Evolutionary conservation across 2,113 vertebrate species (phyloP).

Genomic region (Rhadina sibilatrix): DNA sequence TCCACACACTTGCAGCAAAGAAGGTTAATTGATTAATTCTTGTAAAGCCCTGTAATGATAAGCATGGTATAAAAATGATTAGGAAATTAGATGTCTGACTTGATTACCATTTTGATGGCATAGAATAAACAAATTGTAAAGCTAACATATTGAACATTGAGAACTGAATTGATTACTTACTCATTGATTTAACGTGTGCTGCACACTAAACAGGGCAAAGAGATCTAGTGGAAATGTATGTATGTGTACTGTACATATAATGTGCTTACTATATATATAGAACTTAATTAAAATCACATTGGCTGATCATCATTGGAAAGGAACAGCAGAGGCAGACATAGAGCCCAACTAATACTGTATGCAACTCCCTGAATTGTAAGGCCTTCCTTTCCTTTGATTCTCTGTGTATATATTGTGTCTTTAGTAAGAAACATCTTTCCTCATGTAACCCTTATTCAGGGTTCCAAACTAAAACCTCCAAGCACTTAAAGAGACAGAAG

Average conservation of each 20-base stretch:
- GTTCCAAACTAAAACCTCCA: neutral
- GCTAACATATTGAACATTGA: neutral
- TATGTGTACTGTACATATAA: neutral
- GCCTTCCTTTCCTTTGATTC: neutral
- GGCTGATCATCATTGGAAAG: neutral
- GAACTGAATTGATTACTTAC: neutral
- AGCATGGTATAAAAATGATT: neutral
- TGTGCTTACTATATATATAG: neutral
- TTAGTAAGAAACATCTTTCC: neutral
- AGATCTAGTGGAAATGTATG: neutral
- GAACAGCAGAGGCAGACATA: neutral
- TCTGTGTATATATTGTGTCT: neutral
- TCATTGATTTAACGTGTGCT: neutral
- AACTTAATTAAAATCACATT: neutral
- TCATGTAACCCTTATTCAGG: neutral
- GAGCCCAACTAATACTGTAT: neutral
- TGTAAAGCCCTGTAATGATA: neutral
- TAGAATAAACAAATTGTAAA: neutral
- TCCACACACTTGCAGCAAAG: neutral
- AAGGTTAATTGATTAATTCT: neutral
- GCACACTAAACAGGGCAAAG: neutral
- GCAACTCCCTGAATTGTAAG: neutral
- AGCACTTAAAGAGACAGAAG: neutral
- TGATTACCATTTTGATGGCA: neutral
- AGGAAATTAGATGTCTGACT: neutral